Evolutionary conservation across 2,113 vertebrate genomes (phyloP).

Genomic region (Enhydra lutris): DNA sequence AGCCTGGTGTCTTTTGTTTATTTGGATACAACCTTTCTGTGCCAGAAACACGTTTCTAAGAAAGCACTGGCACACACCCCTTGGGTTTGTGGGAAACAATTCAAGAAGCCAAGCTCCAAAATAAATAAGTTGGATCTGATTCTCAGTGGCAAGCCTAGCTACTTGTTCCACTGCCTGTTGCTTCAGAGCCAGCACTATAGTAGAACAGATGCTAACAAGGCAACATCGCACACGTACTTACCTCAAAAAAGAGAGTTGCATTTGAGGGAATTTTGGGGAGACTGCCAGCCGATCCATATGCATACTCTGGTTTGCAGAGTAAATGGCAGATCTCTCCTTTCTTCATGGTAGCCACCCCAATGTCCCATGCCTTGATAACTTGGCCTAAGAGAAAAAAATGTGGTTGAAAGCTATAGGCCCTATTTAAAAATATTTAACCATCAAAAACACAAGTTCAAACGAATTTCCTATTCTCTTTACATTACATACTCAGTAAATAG

Average conservation of each 20-base stretch:
- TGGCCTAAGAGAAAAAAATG: slow-evolving; percentile 86
- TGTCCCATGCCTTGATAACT: slow-evolving; percentile 96
- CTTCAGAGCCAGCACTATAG: not conserved
- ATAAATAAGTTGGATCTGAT: slow-evolving; percentile 57
- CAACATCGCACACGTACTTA: slow-evolving; percentile 71
- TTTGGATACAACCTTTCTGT: slow-evolving; percentile 63
- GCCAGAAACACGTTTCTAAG: slow-evolving; percentile 81
- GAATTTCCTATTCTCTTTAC: not conserved
- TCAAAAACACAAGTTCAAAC: not conserved
- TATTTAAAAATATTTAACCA: not conserved
- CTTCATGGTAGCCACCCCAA: slow-evolving; percentile 93
- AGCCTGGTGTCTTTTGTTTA: slow-evolving; percentile 57
- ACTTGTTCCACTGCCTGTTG: not conserved
- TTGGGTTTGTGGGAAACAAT: slow-evolving; percentile 77
- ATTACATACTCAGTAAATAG: not conserved
- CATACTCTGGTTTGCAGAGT: slow-evolving; percentile 93
- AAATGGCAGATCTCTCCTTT: slow-evolving; percentile 92
- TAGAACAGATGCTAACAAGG: not conserved
- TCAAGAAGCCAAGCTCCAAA: slow-evolving; percentile 77
- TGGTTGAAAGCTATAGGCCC: not conserved
- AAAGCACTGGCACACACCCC: slow-evolving; percentile 77
- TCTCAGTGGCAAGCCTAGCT: not conserved
- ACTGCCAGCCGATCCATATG: slow-evolving; percentile 90
- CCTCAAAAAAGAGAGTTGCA: slow-evolving; percentile 93
- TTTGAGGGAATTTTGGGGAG: slow-evolving; percentile 93